Evolutionary conservation across 2,113 vertebrate species (phyloP).

Genomic region (Scomber colias): DNA sequence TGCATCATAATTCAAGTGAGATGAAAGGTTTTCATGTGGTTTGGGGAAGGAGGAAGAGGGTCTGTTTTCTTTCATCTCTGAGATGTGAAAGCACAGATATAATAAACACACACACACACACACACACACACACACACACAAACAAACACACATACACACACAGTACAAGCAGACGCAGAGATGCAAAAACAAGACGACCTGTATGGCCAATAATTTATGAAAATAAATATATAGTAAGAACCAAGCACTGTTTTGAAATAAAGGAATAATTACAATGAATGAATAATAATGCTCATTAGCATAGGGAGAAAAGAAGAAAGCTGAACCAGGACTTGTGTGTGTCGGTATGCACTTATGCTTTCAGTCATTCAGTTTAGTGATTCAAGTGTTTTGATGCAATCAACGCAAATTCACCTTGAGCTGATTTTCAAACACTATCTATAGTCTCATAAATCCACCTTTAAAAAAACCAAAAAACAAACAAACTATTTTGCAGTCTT

Average conservation of each 20-base stretch:
- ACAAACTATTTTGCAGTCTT: too few relatives aligned
- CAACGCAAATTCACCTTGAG: too few relatives aligned
- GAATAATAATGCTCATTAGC: background rate
- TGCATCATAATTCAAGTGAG: conserved; percentile 38
- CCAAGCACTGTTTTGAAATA: background rate
- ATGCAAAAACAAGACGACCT: background rate
- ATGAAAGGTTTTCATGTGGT: conserved; percentile 63
- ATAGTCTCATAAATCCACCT: too few relatives aligned
- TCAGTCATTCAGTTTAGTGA: too few relatives aligned
- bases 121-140: background rate
- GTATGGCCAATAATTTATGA: conserved; percentile 14
- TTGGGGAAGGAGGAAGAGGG: conserved; percentile 22
- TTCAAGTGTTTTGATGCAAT: too few relatives aligned
- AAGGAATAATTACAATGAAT: background rate
- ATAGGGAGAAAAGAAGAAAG: background rate
- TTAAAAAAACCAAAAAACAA: too few relatives aligned
- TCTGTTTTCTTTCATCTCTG: conserved; percentile 52
- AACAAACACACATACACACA: background rate
- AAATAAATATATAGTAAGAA: conserved; percentile 11
- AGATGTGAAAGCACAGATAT: conserved; percentile 28
- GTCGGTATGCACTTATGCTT: too few relatives aligned
- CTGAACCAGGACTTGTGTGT: background rate
- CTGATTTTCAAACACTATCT: too few relatives aligned
- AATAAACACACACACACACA: conserved; percentile 41
- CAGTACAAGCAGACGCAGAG: background rate